These are phyloP conservation scores for Neostethus bicornis DNA, from an alignment of 2,797 vertebrate genomes.

Conservation along the genomic window DNA sequence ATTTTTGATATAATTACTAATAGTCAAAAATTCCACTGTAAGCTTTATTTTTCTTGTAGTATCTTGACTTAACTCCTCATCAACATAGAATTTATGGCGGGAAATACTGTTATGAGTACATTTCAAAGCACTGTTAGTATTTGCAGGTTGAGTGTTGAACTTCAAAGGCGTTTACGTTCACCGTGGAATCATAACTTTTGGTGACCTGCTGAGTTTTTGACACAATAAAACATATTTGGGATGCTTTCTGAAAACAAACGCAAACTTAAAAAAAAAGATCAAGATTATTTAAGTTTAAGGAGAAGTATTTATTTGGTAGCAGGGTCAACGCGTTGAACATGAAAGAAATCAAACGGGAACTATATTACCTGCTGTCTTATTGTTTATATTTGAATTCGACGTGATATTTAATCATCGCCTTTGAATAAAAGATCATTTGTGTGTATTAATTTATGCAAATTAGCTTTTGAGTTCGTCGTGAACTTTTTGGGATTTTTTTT, in stretches of 20 bases:
- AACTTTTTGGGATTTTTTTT: conserved; percentile 6
- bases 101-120: conserved; percentile 27
- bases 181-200: conserved; percentile 40
- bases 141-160: conserved; percentile 22
- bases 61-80: conserved; percentile 9
- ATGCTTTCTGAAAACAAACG: conserved; percentile 8
- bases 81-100: conserved; percentile 12
- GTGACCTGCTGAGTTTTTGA: conserved; percentile 51
- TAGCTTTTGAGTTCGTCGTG: conserved; percentile 15
- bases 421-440: conserved; percentile 7
- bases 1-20: conserved; percentile 27
- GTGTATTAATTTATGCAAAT: conserved; percentile 17
- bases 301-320: conserved; percentile 54
- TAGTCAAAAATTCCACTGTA: conserved; percentile 39
- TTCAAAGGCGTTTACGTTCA: conserved; percentile 15
- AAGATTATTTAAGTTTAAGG: conserved; percentile 50
- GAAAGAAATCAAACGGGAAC: conserved; percentile 26
- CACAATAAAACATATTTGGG: conserved; percentile 9
- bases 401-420: conserved; percentile 12
- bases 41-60: conserved; percentile 22
- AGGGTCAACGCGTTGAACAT: conserved; percentile 14
- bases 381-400: conserved; percentile 26
- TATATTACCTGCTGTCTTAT: conserved; percentile 12
- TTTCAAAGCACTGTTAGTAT: conserved; percentile 36
- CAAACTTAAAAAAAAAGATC: conserved; percentile 24